Conservation (phyloP, 2,797 vertebrate species). For the Remorina albescens region DNA sequence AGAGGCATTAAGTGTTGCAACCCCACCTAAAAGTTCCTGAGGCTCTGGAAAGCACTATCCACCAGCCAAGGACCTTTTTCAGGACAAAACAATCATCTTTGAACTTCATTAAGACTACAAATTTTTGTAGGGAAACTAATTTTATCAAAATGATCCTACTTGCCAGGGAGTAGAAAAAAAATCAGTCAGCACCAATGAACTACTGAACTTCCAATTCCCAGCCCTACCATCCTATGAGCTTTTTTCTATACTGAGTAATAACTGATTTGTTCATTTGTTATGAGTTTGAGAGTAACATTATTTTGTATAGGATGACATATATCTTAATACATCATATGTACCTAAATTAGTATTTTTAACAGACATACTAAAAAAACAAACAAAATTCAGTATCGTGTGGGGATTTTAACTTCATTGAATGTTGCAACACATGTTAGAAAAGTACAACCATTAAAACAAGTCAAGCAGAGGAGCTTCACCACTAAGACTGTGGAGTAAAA, state of each 20-base stretch:
- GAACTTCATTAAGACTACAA: constrained; percentile 4
- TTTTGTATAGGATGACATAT: neutral
- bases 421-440: constrained; percentile 22
- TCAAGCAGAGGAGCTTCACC: neutral
- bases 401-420: constrained; percentile 2
- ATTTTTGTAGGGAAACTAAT: neutral
- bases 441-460: constrained; percentile 9
- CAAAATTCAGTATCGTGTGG: neutral
- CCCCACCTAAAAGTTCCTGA: neutral
- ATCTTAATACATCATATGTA: neutral
- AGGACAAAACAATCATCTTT: neutral
- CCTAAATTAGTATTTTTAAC: neutral
- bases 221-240: neutral
- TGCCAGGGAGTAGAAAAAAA: neutral
- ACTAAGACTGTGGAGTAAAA: constrained; percentile 13
- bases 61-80: neutral
- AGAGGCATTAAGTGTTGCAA: no score
- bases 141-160: neutral
- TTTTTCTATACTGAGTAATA: neutral
- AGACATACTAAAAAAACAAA: neutral
- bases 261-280: neutral
- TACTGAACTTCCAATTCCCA: neutral
- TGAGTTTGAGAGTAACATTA: neutral
- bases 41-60: neutral
- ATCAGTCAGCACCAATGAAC: neutral